Percentiles rank a stretch among this genome's conserved stretches.
Conservation (phyloP, 2,888 invertebrate species). For the Thera obeliscata region DNA sequence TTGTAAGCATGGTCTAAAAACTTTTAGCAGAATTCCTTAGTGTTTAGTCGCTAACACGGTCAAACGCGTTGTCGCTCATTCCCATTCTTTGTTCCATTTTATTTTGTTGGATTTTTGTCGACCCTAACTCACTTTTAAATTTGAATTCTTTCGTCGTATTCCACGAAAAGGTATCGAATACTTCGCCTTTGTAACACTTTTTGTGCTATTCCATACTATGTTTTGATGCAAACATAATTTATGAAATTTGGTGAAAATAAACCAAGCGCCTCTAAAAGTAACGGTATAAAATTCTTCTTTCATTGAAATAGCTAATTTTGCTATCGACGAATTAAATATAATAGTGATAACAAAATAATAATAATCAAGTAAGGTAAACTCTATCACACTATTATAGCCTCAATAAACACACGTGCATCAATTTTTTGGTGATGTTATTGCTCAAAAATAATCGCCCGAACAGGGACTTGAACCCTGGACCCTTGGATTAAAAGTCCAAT, state of each 20-base stretch:
- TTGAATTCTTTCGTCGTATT: constrained; percentile 81
- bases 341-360: too few relatives aligned
- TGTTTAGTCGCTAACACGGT: constrained; percentile 53
- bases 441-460: constrained; percentile 80
- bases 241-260: constrained; percentile 65
- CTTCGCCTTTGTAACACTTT: constrained; percentile 84
- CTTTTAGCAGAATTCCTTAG: constrained; percentile 19
- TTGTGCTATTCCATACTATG: constrained; percentile 73
- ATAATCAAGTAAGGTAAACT: too few relatives aligned
- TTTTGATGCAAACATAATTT: constrained; percentile 75
- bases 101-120: constrained; percentile 72
- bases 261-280: constrained; percentile 43
- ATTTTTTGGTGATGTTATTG: neutral
- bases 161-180: constrained; percentile 82
- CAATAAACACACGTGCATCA: too few relatives aligned
- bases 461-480: constrained; percentile 92
- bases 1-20: constrained; percentile 16
- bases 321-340: too few relatives aligned
- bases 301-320: neutral
- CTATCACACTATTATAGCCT: too few relatives aligned
- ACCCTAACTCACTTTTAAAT: constrained; percentile 71
- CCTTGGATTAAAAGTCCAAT: constrained; percentile 91
- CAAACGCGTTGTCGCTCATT: constrained; percentile 58
- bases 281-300: constrained; percentile 1
- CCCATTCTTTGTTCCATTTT: constrained; percentile 62